These are phyloP conservation scores for Acanthornis magna DNA, from an alignment of 2,797 vertebrate genomes.

Conservation along the genomic window DNA sequence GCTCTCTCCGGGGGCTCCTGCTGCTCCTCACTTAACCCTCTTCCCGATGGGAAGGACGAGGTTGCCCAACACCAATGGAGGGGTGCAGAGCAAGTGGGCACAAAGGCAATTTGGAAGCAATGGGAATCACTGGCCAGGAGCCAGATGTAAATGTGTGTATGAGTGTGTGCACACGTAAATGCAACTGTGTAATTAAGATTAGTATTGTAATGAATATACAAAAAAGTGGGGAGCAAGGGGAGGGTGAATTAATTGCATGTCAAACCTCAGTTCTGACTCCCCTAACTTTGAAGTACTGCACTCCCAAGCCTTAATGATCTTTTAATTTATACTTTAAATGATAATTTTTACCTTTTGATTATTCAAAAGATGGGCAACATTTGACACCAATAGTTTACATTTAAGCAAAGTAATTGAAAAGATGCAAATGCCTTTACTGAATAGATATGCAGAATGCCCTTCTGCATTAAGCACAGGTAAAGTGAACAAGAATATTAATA, in stretches of 20 bases:
- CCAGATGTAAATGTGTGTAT: background rate
- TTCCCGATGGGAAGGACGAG: background rate
- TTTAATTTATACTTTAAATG: constrained; percentile 58
- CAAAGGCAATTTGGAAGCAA: background rate
- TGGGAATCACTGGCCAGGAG: background rate
- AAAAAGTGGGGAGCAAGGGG: background rate
- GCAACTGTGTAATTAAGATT: constrained; percentile 6
- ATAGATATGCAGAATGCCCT: constrained; percentile 21
- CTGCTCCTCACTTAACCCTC: background rate
- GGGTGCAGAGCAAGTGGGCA: background rate
- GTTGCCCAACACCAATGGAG: rapidly evolving
- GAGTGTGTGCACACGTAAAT: background rate
- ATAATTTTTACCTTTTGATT: constrained; percentile 43
- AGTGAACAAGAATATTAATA: constrained; percentile 15
- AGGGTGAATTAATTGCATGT: constrained; percentile 18
- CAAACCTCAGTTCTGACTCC: constrained; percentile 19
- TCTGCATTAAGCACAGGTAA: background rate
- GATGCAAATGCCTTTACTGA: constrained; percentile 43
- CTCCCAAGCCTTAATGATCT: constrained; percentile 38
- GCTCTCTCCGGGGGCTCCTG: rapidly evolving
- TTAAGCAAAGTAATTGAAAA: constrained; percentile 57
- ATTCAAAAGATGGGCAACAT: constrained; percentile 45
- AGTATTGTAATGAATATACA: background rate
- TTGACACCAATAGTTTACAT: constrained; percentile 51
- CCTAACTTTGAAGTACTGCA: constrained; percentile 41